Evolutionary conservation across 2,113 vertebrate species (phyloP).

Genomic region (Pipa parva): DNA sequence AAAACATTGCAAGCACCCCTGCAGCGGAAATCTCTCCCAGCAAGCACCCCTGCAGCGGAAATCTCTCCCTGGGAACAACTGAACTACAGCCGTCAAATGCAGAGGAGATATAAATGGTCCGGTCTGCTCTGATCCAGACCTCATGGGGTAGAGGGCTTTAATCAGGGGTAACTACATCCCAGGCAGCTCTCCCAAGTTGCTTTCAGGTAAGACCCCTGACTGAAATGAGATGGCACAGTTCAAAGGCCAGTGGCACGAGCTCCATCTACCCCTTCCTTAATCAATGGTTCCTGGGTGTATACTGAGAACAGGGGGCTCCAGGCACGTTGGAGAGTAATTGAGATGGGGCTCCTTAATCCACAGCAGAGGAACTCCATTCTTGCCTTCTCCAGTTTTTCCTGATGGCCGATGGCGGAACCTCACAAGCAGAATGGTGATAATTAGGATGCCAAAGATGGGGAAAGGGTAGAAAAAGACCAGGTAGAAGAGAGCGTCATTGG

Average conservation of each 20-base stretch:
- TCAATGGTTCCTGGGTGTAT: constrained; percentile 95
- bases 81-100: too few species aligned
- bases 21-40: too few species aligned
- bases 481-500: constrained; percentile 93
- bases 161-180: too few species aligned
- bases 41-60: too few species aligned
- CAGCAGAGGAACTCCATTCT: constrained; percentile 92
- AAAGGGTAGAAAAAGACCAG: constrained; percentile 98
- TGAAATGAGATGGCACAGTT: not conserved
- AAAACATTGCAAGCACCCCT: too few species aligned
- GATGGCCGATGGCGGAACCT: constrained; percentile 86
- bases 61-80: too few species aligned
- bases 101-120: too few species aligned
- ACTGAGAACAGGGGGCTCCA: constrained; percentile 92
- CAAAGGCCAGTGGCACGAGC: too few species aligned
- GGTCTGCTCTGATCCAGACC: too few species aligned
- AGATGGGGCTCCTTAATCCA: constrained; percentile 98
- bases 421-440: constrained; percentile 90
- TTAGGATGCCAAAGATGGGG: constrained; percentile 91
- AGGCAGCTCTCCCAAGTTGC: too few species aligned
- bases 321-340: constrained; percentile 95
- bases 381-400: constrained; percentile 90
- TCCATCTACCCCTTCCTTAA: constrained; percentile 54
- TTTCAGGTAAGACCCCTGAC: too few species aligned
- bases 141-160: too few species aligned